A percentile compares a stretch with the other conserved stretches of the same genome.
phyloP scores from a whole-genome alignment of 1,140 invertebrate genomes.

The Druon quercuslanigerum region DNA sequence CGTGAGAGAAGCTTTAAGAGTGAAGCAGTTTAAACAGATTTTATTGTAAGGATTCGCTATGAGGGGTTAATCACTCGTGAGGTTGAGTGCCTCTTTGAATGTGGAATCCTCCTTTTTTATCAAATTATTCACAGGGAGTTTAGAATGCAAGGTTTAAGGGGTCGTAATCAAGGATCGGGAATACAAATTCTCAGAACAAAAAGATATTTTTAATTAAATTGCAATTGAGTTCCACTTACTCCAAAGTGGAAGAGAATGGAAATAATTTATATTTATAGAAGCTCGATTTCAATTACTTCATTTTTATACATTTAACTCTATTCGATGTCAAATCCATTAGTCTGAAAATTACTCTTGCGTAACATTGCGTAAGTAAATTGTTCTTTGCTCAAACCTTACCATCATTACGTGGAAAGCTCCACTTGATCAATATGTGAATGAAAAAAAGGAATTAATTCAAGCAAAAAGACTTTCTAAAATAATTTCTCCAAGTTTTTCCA shows the following conservation, averaged over 20 bases:
- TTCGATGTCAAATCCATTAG: slow-evolving; percentile 20
- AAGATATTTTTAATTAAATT: background rate
- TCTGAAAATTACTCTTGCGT: slow-evolving; percentile 12
- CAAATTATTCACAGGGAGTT: too few species aligned
- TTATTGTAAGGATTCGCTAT: background rate
- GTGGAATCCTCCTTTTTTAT: too few species aligned
- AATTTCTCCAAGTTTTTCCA: too few species aligned
- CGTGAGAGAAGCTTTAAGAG: slow-evolving; percentile 30
- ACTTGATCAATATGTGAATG: too few species aligned
- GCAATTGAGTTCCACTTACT: background rate
- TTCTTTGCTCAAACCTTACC: background rate
- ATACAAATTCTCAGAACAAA: background rate
- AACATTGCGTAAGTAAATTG: slow-evolving; percentile 31
- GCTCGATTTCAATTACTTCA: background rate
- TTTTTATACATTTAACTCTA: slow-evolving; percentile 15
- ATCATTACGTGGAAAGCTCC: background rate
- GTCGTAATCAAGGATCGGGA: background rate
- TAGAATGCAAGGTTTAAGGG: background rate
- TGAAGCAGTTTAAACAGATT: background rate
- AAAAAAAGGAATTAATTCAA: too few species aligned
- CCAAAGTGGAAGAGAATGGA: background rate
- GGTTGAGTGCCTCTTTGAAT: background rate
- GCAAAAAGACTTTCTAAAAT: too few species aligned
- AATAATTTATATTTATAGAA: background rate
- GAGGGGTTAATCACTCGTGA: slow-evolving; percentile 1